Conservation (phyloP, 2,888 invertebrate species). For the Caenorhabditis japonica region DNA sequence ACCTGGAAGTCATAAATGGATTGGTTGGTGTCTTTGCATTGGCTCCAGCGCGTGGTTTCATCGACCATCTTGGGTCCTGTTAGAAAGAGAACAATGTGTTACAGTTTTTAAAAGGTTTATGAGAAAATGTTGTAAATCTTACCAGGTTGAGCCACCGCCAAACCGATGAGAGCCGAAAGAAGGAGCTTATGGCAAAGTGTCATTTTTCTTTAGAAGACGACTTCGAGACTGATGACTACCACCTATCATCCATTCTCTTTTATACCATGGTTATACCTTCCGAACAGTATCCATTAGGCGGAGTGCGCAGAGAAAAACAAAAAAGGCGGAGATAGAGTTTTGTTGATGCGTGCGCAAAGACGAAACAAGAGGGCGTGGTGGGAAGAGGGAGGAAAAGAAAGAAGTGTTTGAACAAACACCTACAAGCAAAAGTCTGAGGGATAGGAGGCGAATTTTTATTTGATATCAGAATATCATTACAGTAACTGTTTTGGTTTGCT, state of each 20-base stretch:
- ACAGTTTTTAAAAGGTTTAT: background rate
- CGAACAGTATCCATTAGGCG: slow-evolving; percentile 37
- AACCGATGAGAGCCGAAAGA: slow-evolving; percentile 34
- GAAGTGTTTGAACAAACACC: slow-evolving; percentile 55
- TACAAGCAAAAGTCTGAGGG: slow-evolving; percentile 18
- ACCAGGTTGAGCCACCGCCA: slow-evolving; percentile 56
- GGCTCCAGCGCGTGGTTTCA: slow-evolving; percentile 75
- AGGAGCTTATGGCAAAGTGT: slow-evolving; percentile 37
- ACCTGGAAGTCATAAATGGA: slow-evolving; percentile 75
- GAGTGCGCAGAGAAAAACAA: slow-evolving; percentile 39
- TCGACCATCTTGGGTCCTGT: slow-evolving; percentile 74
- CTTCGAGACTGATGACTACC: slow-evolving; percentile 49
- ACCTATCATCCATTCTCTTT: slow-evolving; percentile 41
- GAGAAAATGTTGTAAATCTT: background rate
- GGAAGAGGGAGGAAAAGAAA: slow-evolving; percentile 6
- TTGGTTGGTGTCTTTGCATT: slow-evolving; percentile 72
- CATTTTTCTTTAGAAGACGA: slow-evolving; percentile 32
- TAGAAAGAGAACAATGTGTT: slow-evolving; percentile 1
- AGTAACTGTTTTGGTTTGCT: no score
- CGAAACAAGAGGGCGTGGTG: slow-evolving; percentile 38
- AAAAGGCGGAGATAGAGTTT: slow-evolving; percentile 20
- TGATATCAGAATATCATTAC: slow-evolving; percentile 10
- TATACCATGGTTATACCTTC: slow-evolving; percentile 49
- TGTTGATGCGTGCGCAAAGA: slow-evolving; percentile 28
- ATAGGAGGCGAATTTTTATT: slow-evolving; percentile 20